A percentile compares a stretch with the other conserved stretches of the same genome.
Conservation (phyloP, 2,797 vertebrate species). For the Rhinogobio ventralis region DNA sequence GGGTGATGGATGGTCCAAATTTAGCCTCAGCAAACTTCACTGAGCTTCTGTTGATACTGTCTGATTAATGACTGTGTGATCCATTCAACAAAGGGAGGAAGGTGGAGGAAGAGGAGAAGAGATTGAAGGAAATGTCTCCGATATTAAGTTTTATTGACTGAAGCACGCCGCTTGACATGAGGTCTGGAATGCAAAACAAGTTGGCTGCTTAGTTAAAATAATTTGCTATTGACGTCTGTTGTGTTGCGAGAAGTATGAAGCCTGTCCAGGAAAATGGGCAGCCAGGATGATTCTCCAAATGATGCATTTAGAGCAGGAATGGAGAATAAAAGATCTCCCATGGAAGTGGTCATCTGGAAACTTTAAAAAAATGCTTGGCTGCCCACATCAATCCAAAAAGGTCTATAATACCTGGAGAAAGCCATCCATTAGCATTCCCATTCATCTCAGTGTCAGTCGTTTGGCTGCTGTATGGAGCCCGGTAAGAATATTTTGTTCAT, state of each 20-base stretch:
- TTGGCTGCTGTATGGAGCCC: neutral
- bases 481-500: neutral
- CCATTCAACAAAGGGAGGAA: constrained; percentile 65
- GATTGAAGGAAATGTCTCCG: constrained; percentile 63
- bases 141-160: constrained; percentile 58
- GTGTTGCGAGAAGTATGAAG: neutral
- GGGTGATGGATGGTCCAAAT: constrained; percentile 80
- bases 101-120: constrained; percentile 45
- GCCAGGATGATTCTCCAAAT: constrained; percentile 9
- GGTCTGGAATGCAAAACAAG: constrained; percentile 2
- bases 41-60: constrained; percentile 76
- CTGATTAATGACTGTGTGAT: constrained; percentile 78
- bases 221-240: neutral
- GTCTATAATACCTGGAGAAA: constrained; percentile 26
- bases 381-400: constrained; percentile 22
- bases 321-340: constrained; percentile 27
- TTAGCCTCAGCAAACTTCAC: constrained; percentile 79
- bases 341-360: constrained; percentile 17
- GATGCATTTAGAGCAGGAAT: neutral
- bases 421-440: constrained; percentile 20
- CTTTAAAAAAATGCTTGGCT: neutral
- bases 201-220: neutral
- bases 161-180: neutral
- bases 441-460: constrained; percentile 17
- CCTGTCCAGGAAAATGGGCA: neutral